Percentiles rank a stretch among this genome's conserved stretches.
Conservation (phyloP, 1,140 invertebrate species). For the Rhagoletis pomonella region DNA sequence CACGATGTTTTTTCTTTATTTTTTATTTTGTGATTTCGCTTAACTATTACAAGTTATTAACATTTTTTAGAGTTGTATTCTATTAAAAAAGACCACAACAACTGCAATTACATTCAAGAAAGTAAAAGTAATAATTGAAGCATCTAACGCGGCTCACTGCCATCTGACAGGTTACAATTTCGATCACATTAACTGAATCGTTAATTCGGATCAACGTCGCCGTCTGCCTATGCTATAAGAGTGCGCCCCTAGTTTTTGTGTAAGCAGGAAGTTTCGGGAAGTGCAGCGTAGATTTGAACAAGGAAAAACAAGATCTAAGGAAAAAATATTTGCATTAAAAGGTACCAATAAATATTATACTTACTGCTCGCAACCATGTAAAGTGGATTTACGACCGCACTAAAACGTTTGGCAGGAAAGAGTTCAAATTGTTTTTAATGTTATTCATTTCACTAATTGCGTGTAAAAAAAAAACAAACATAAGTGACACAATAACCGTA, state of each 20-base stretch:
- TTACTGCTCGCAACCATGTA: neutral
- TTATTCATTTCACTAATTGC: neutral
- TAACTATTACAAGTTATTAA: too few relatives aligned
- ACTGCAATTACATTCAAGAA: too few relatives aligned
- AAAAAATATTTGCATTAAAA: slow-evolving; percentile 10
- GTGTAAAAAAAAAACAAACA: neutral
- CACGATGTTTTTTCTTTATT: too few relatives aligned
- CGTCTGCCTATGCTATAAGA: too few relatives aligned
- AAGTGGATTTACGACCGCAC: slow-evolving; percentile 26
- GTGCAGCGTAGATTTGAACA: neutral
- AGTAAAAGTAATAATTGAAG: too few relatives aligned
- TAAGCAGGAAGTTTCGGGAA: neutral
- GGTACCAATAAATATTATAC: slow-evolving; percentile 16
- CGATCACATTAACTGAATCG: too few relatives aligned
- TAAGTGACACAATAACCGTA: neutral
- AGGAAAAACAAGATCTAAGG: neutral
- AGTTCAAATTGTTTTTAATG: neutral
- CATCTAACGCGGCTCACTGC: too few relatives aligned
- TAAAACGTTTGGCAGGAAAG: neutral
- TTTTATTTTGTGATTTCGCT: too few relatives aligned
- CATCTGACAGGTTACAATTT: too few relatives aligned
- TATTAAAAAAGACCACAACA: too few relatives aligned
- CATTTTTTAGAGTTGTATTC: too few relatives aligned
- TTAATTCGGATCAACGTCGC: too few relatives aligned
- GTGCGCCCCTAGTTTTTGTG: neutral